Evolutionary conservation across 2,888 invertebrate species (phyloP).

Genomic region (Brenthis hecate): DNA sequence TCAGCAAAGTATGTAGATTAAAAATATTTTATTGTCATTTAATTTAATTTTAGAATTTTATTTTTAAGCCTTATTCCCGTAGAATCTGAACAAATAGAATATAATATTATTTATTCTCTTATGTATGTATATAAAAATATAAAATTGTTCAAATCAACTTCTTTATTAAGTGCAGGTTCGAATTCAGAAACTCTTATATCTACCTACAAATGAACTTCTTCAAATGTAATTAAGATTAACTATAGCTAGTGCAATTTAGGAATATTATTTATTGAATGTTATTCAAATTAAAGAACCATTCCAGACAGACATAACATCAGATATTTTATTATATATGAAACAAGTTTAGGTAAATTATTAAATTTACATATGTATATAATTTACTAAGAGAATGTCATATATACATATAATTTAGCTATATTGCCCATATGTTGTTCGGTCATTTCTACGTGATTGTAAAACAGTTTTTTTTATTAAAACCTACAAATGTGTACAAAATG

Average conservation of each 20-base stretch:
- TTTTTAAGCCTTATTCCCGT: no score
- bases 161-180: not conserved
- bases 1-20: no score
- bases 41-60: no score
- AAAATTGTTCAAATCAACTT: not conserved
- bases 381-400: not conserved
- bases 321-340: slow-evolving; percentile 30
- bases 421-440: not conserved
- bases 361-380: not conserved
- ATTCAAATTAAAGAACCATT: slow-evolving; percentile 61
- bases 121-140: no score
- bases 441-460: not conserved
- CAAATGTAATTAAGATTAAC: slow-evolving; percentile 37
- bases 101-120: no score
- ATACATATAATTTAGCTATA: not conserved
- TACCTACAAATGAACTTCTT: not conserved
- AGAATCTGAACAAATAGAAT: no score
- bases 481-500: not conserved
- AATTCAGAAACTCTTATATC: no score
- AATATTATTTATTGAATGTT: slow-evolving; percentile 61
- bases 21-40: no score
- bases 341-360: slow-evolving; percentile 4
- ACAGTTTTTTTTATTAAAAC: not conserved
- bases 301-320: slow-evolving; percentile 50
- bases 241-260: slow-evolving; percentile 74